phyloP scores from a whole-genome alignment of 2,888 invertebrate genomes.

The Diaperis boleti region DNA sequence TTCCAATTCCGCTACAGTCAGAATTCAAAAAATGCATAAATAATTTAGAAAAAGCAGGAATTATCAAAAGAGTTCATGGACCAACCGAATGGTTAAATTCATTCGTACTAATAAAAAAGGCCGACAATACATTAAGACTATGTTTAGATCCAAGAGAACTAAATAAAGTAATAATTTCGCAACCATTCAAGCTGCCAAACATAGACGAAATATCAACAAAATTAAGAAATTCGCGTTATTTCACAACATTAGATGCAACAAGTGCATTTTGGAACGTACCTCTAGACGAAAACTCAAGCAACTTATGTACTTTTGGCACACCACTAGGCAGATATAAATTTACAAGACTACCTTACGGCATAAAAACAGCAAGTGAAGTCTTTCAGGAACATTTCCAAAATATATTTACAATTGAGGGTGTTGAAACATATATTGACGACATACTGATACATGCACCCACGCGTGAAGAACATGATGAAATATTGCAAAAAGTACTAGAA shows the following conservation, averaged over 20 bases:
- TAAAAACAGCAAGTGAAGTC: constrained; percentile 35
- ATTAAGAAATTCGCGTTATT: constrained; percentile 40
- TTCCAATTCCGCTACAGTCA: constrained; percentile 42
- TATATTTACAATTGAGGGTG: constrained; percentile 30
- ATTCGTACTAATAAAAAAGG: constrained; percentile 46
- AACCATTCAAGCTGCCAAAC: constrained; percentile 36
- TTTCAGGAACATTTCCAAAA: constrained; percentile 34
- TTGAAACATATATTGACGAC: constrained; percentile 46
- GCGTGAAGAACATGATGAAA: constrained; percentile 41
- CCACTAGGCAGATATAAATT: constrained; percentile 43
- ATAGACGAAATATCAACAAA: constrained; percentile 42
- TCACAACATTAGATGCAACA: constrained; percentile 40
- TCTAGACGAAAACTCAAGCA: constrained; percentile 41
- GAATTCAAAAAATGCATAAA: constrained; percentile 35
- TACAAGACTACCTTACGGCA: constrained; percentile 34
- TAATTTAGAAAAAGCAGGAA: constrained; percentile 17
- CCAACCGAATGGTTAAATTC: constrained; percentile 47
- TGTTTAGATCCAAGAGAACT: constrained; percentile 47
- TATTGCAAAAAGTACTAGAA: constrained; percentile 44
- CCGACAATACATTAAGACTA: constrained; percentile 42
- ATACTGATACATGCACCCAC: constrained; percentile 41
- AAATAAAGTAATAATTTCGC: constrained; percentile 42
- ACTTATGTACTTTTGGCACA: constrained; percentile 45
- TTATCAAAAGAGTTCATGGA: constrained; percentile 43
- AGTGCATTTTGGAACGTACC: constrained; percentile 42